Evolutionary conservation across 2,797 vertebrate genomes (phyloP), one percentile per base, ranked within the genome.

Genomic region (Taeniopygia guttata): DNA sequence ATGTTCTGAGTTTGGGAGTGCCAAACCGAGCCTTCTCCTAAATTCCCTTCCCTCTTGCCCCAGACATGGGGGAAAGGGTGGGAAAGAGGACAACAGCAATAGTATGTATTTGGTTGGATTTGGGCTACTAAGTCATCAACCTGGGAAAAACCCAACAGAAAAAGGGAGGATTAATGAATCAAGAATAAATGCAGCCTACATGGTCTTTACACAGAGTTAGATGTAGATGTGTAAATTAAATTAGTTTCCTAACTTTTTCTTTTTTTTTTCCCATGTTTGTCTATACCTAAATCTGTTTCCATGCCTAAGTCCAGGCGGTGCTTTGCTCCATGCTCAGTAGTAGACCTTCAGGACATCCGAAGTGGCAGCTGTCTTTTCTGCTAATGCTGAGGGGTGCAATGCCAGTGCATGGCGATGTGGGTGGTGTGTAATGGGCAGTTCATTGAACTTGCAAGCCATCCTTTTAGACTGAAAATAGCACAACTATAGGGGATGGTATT

Each of bases 231-330:
- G 36, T 32, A 69, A 51, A 63, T 14, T 7, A 23, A 79, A 78
- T 59, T 78, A n/a, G 3, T 36, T 67, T 30, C 3, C 3, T 26
- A 56, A 3, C 13, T 13, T 29, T 7, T 7, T 12, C 21, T 34
- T 13, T 14, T 43, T 32, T 27, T 43, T 26, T 1, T 2, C 30
- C 18, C 10, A 3, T 16, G 1, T 8, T 32, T 75, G 3, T 60
- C 67, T 72, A 45, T 38, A n/a, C 8, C 5, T 59, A 23, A 15
- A n/a, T 51, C 46, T 66, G 5, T 54, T 78, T 36, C 40, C 29
- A 45, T 6, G 3, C 8, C 12, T 7, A 20, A 13, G 27, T 18
- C 43, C 32, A 25, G 60, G 27, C 13, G 10, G 5, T 45, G 10
- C 45, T 92, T 77, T 84, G 38, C 17, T 87, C 48, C 55, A 34